Base-by-base conservation (phyloP, 2,113 vertebrate species). In the Leptosomus discolor region DNA sequence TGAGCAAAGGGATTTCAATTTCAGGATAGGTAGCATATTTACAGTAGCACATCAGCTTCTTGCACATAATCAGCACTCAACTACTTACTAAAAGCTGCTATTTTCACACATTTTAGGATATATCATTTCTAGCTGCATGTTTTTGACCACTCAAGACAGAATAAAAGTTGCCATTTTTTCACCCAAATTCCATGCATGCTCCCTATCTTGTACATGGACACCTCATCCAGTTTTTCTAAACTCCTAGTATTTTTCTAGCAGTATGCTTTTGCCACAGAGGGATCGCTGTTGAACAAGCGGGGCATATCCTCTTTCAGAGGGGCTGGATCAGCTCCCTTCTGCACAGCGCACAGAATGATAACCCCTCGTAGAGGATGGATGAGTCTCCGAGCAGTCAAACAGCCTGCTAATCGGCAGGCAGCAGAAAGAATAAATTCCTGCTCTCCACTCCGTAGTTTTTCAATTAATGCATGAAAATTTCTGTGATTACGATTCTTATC, bases 401-500 rank as follows among this genome's bases (percentile, higher is more conserved):
- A 53, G 53, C 12, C 88, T 84, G 68, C 53, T 93, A 29, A 96
- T 80, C 37, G 26, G 46, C 71, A 96, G 11, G 71, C 57, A 75
- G 84, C 45, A 95, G 69, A 61, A 88, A 79, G 46, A 96, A 69
- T 53, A 57, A 64, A 74, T 73, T 51, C 84, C 92, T 79, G 63
- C 34, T 48, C 53, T 46, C 57, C 57, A 27, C 91, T 69, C 48
- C 7, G 4, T 6, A 92, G 41, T 77, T 94, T 70, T 51, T 87
- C 34, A 87, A 90, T 76, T 74, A 94, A 92, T 65, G 36, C 22
- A 61, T 23, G 18, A 87, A 60, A 81, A 85, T 81, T 92, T 61
- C 39, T 70, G 75, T 92, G 86, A 77, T 60, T 92, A 79, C 54
- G 39, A 94, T 92, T 92, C 73, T 95, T 88, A 97, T 77, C 71